Evolutionary conservation across 2,797 vertebrate species (phyloP).

Genomic region (Avahi laniger): DNA sequence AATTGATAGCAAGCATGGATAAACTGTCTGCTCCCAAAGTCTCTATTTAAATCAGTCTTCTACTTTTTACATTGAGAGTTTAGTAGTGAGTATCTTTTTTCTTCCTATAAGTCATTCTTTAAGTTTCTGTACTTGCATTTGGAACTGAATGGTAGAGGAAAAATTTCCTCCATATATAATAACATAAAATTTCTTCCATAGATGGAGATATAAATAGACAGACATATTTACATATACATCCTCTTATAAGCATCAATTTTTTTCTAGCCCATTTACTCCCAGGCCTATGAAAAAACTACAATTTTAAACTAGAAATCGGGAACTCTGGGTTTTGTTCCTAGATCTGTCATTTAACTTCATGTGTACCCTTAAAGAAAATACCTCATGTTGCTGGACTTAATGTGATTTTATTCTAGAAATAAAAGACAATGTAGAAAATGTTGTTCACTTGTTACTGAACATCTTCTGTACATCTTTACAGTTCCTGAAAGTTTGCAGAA

Average conservation of each 20-base stretch:
- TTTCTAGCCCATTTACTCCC: slow-evolving; percentile 1
- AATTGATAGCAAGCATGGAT: slow-evolving; percentile 5
- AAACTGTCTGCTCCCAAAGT: neutral
- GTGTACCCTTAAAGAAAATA: neutral
- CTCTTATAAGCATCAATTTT: neutral
- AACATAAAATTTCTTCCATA: slow-evolving; percentile 7
- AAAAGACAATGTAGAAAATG: slow-evolving; percentile 24
- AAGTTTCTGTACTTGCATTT: slow-evolving; percentile 46
- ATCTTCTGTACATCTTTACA: neutral
- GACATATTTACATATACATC: neutral
- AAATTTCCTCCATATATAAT: neutral
- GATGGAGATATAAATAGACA: neutral
- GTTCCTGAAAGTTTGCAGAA: slow-evolving; percentile 45
- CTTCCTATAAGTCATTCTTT: slow-evolving; percentile 39
- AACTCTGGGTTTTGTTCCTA: neutral
- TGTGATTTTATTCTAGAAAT: slow-evolving; percentile 43
- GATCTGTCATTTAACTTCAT: slow-evolving; percentile 15
- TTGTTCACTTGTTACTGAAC: neutral
- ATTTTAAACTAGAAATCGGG: slow-evolving; percentile 16
- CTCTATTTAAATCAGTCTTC: neutral
- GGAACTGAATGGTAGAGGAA: slow-evolving; percentile 29
- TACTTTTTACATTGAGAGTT: neutral
- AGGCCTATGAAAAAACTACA: neutral
- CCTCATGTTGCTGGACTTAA: neutral
- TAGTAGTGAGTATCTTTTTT: slow-evolving; percentile 22